A percentile compares a stretch with the other conserved stretches of the same genome.
These are phyloP conservation scores for Dromius quadrimaculatus DNA, from an alignment of 2,888 invertebrate genomes.

Conservation along the genomic window DNA sequence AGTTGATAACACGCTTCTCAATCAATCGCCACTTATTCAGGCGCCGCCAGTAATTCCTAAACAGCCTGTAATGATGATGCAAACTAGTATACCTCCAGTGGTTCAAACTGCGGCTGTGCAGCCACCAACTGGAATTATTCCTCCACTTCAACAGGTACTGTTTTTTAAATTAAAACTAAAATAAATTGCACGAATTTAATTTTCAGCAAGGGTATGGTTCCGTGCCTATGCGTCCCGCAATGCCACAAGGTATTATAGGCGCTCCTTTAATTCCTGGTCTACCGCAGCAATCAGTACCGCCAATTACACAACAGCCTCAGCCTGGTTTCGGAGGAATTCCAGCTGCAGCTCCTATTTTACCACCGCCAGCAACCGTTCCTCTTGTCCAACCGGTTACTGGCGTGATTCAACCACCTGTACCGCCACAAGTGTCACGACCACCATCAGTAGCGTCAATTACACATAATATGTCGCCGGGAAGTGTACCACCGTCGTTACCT, in stretches of 20 bases:
- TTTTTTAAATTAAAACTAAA: not conserved
- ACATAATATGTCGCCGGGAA: slow-evolving; percentile 48
- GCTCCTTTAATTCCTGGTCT: slow-evolving; percentile 48
- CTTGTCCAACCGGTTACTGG: slow-evolving; percentile 53
- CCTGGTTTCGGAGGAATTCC: slow-evolving; percentile 36
- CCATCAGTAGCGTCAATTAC: slow-evolving; percentile 65
- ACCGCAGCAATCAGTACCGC: slow-evolving; percentile 47
- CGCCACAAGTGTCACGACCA: slow-evolving; percentile 20
- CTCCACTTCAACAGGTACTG: slow-evolving; percentile 56
- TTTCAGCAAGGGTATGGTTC: slow-evolving; percentile 7
- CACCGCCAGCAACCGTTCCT: slow-evolving; percentile 55
- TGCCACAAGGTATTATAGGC: slow-evolving; percentile 40
- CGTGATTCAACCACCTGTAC: slow-evolving; percentile 20
- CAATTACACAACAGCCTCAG: slow-evolving; percentile 51
- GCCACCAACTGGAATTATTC: slow-evolving; percentile 57
- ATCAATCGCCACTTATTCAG: slow-evolving; percentile 59
- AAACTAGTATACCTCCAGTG: slow-evolving; percentile 33
- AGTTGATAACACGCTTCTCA: slow-evolving; percentile 67
- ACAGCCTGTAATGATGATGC: slow-evolving; percentile 53
- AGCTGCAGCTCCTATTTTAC: slow-evolving; percentile 54
- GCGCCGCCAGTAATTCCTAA: slow-evolving; percentile 60
- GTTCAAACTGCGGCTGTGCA: slow-evolving; percentile 44
- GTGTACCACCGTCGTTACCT: slow-evolving; percentile 51
- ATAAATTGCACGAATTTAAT: not conserved
- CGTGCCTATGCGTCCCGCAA: slow-evolving; percentile 38